These are phyloP conservation scores for Blastobasis lacticolella DNA, from an alignment of 2,888 invertebrate species.

Conservation along the genomic window DNA sequence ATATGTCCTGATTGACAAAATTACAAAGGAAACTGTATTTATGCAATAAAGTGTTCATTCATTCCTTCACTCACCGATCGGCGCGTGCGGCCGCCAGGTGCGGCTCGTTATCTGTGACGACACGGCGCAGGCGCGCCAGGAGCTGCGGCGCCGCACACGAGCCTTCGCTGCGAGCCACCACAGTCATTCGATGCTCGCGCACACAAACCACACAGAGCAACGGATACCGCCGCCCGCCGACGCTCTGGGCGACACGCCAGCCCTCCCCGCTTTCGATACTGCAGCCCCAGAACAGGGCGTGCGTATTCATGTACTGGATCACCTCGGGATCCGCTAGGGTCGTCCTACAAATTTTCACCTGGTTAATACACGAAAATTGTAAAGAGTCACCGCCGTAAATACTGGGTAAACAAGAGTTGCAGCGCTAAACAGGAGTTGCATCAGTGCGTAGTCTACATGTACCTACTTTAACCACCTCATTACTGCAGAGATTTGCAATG, in stretches of 20 bases:
- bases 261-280: constrained; percentile 92
- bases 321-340: constrained; percentile 83
- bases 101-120: constrained; percentile 90
- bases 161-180: constrained; percentile 93
- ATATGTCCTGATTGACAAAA: no score
- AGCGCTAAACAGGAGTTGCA: no score
- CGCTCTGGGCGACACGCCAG: constrained; percentile 90
- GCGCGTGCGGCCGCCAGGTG: constrained; percentile 90
- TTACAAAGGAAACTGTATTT: no score
- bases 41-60: no score
- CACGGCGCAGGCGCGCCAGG: constrained; percentile 80
- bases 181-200: constrained; percentile 93
- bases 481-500: no score
- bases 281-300: constrained; percentile 96
- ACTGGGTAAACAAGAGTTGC: no score
- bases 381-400: no score
- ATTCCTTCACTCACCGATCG: constrained; percentile 76
- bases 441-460: no score
- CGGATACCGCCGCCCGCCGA: constrained; percentile 87
- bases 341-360: constrained; percentile 55
- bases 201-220: constrained; percentile 92
- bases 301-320: constrained; percentile 85
- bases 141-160: constrained; percentile 82
- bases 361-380: no score
- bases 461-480: no score